Evolutionary conservation across 2,888 invertebrate species (phyloP).

Genomic region (Heliconius erato): DNA sequence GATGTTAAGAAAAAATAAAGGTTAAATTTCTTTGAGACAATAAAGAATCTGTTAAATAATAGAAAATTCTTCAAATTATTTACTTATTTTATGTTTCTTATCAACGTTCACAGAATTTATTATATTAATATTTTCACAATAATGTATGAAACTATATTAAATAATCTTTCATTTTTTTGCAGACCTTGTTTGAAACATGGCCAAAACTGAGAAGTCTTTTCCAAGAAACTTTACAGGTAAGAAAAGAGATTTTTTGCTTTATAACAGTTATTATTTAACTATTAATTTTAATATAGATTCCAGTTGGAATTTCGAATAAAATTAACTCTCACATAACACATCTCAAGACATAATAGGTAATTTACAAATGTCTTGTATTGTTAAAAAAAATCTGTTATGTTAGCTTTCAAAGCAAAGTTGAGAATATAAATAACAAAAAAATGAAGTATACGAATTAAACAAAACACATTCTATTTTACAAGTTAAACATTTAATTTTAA

Average conservation of each 20-base stretch:
- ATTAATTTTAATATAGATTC: not conserved
- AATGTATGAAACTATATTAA: not conserved
- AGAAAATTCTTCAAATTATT: not conserved
- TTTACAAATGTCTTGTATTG: too few relatives aligned
- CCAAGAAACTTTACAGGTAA: slow-evolving; percentile 83
- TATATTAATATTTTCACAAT: not conserved
- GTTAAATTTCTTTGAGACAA: not conserved
- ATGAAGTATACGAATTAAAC: too few relatives aligned
- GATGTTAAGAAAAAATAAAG: not conserved
- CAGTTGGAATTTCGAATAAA: too few relatives aligned
- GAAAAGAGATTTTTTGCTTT: slow-evolving; percentile 41
- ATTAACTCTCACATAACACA: not conserved
- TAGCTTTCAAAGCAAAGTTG: too few relatives aligned
- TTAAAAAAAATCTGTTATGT: too few relatives aligned
- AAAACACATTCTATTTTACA: too few relatives aligned
- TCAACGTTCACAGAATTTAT: not conserved
- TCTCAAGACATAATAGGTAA: too few relatives aligned
- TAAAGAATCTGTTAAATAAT: not conserved
- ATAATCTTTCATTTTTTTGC: slow-evolving; percentile 61
- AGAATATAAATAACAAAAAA: too few relatives aligned
- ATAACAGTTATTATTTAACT: not conserved
- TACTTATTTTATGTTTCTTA: not conserved
- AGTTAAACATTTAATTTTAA: too few relatives aligned
- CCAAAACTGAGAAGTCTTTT: slow-evolving; percentile 83
- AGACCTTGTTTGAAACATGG: slow-evolving; percentile 80